Evolutionary conservation across 2,888 invertebrate species (phyloP), one percentile per base, ranked within the genome.

Genomic region (Troides aeacus): DNA sequence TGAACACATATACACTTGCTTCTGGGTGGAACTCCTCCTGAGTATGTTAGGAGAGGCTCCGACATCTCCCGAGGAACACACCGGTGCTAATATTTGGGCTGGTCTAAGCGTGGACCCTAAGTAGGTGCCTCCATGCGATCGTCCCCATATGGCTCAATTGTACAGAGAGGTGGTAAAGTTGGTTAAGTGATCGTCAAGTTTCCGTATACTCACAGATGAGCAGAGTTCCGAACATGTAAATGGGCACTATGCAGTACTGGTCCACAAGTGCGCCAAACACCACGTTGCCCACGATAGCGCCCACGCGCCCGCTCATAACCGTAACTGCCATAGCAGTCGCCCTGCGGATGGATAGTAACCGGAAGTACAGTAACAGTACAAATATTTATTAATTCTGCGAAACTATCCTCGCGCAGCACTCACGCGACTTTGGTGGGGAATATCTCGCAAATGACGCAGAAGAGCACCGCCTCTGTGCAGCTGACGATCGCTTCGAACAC

Each of bases 281-380:
- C 62, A 94, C 89, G 84, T 94, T 94, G 62, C 94, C 94, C 8
- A 93, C 92, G 69, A 94, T 94, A 56, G 94, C 94, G 12, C 94
- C 94, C 53, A 94, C 78, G 10, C 94, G 84, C 8, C 94, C 94
- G 71, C 92, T 91, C 83, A 93, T 94, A 75, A 94, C 94, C 1
- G 94, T 94, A 74, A 94, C 87, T 17, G 94, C 93, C 87, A 94
- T 92, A 0, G 94, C 94, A 10, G 94, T 93, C 0, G 94, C 94
- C 5, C 94, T 94, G 83, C 4, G 50, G 36, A 64, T 18, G 39
- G 1, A 58, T 23, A 57, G 30, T 30, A 30, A 30, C 30, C 30
- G 30, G 30, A 30, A 50, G n/a, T 39, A 61, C 24, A 56, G n/a
- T 50, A 7, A 30, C 62, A 60, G 50, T 1, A 63, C 1, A 42